phyloP scores from a whole-genome alignment of 1,140 invertebrate genomes.

The Hesperophylax magnus region DNA sequence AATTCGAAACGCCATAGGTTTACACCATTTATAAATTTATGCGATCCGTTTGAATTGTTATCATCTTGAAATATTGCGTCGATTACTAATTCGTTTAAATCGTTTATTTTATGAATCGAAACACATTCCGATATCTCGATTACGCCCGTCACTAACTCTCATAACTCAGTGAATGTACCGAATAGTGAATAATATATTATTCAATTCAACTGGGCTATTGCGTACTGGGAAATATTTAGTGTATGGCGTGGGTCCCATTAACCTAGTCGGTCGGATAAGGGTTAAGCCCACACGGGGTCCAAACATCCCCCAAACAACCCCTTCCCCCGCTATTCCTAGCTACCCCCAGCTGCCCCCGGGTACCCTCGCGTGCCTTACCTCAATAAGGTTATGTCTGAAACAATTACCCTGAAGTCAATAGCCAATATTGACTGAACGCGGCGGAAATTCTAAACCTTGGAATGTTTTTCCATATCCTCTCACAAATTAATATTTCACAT shows the following conservation, averaged over 20 bases:
- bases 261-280: conserved; percentile 9
- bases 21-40: too few species aligned
- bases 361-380: conserved; percentile 14
- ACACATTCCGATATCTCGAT: too few species aligned
- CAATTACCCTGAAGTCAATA: not conserved
- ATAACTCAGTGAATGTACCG: too few species aligned
- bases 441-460: conserved; percentile 5
- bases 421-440: conserved; percentile 24
- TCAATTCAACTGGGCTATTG: not conserved
- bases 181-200: not conserved
- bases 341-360: not conserved
- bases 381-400: conserved; percentile 20
- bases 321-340: not conserved
- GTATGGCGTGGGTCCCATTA: conserved; percentile 11
- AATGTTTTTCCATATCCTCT: not conserved
- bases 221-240: conserved; percentile 18
- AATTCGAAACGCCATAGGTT: too few species aligned
- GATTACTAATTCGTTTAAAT: too few species aligned
- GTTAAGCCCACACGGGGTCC: not conserved
- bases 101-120: too few species aligned
- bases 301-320: not conserved
- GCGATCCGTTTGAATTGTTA: too few species aligned
- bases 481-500: too few species aligned
- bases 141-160: too few species aligned
- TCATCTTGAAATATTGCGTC: too few species aligned